Evolutionary conservation across 2,888 invertebrate genomes (phyloP).

Genomic region (Sphecodes monilicornis): DNA sequence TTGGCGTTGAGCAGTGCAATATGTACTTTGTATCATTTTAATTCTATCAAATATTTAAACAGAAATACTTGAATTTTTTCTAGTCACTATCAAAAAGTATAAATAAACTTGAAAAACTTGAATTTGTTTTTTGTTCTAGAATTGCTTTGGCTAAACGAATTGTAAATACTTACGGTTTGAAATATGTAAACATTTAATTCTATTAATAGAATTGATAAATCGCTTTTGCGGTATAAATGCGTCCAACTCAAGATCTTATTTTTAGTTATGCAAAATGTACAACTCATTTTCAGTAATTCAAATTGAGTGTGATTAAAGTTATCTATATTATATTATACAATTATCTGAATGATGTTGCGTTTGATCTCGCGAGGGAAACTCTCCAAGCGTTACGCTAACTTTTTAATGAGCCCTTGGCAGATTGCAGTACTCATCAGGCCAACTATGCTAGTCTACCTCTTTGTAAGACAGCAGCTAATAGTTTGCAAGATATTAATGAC

Average conservation of each 20-base stretch:
- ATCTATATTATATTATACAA: constrained; percentile 15
- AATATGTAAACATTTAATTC: not conserved
- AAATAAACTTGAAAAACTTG: not conserved
- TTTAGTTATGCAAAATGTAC: not conserved
- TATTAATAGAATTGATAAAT: not conserved
- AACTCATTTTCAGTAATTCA: not conserved
- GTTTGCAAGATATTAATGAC: constrained; percentile 3
- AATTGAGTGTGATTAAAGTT: constrained; percentile 8
- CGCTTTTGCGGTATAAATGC: not conserved
- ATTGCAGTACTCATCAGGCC: constrained; percentile 11
- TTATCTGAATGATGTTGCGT: constrained; percentile 14
- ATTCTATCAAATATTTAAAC: not conserved
- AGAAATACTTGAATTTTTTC: not conserved
- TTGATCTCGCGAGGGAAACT: not conserved
- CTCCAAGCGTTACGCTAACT: constrained; percentile 7
- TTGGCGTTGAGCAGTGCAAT: too few relatives aligned
- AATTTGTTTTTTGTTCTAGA: not conserved
- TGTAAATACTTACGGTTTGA: not conserved
- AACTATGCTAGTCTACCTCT: constrained; percentile 5
- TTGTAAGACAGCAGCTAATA: constrained; percentile 1
- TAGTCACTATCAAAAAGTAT: not conserved
- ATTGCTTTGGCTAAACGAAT: not conserved
- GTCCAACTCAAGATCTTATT: not conserved
- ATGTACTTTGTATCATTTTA: too few relatives aligned
- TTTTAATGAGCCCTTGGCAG: constrained; percentile 15